These are phyloP conservation scores for Rhadina sibilatrix DNA, from an alignment of 2,113 vertebrate genomes.

Conservation along the genomic window DNA sequence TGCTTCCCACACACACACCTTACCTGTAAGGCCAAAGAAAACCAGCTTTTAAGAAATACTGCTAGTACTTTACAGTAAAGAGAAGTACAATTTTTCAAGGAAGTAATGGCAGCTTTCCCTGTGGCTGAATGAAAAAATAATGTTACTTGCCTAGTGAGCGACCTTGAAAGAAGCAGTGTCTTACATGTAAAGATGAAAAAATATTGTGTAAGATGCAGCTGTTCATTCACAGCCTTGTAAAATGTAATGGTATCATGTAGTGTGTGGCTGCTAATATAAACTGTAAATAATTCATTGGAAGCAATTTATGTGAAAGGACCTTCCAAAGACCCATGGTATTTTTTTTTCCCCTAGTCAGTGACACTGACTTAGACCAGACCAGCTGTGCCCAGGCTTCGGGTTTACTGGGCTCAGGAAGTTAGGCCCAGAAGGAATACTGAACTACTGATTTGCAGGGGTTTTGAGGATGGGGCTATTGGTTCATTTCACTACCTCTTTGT, in stretches of 20 bases:
- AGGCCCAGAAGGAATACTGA: neutral
- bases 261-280: constrained; percentile 55
- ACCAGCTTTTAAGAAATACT: neutral
- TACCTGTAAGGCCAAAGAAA: neutral
- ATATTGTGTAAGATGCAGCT: constrained; percentile 29
- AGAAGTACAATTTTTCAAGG: neutral
- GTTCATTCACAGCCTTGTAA: constrained; percentile 35
- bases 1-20: neutral
- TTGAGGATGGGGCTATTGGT: neutral
- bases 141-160: neutral
- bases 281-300: constrained; percentile 62
- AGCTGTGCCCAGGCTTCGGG: neutral
- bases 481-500: rapidly evolving
- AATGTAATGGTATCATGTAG: constrained; percentile 22
- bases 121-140: neutral
- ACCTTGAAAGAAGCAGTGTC: neutral
- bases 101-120: neutral
- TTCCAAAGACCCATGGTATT: constrained; percentile 34
- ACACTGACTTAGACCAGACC: neutral
- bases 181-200: constrained; percentile 39
- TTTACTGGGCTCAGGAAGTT: neutral
- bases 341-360: neutral
- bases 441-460: neutral
- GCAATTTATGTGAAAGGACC: neutral
- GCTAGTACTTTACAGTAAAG: neutral